Base-by-base conservation (phyloP, 2,113 vertebrate species). In the Strix uralensis region DNA sequence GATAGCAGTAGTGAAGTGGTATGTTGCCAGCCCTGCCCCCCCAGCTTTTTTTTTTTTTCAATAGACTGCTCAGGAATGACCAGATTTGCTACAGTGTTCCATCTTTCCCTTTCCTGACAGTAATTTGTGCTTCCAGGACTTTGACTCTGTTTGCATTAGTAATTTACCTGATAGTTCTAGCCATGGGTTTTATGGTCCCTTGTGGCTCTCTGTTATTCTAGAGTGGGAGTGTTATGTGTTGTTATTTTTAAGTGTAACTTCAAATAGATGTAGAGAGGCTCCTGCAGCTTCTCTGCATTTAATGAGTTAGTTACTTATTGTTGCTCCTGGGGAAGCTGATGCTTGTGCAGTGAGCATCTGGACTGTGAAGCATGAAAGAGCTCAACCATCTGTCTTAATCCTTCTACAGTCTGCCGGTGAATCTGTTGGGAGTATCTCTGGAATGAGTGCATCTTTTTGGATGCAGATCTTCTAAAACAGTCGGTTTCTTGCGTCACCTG, bases 321-420 rank as follows among this genome's bases (percentile, higher is more conserved):
- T 95, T 92, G 77, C 62, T 94, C 26, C 46, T 85, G 66, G 54
- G 46, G 54, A 85, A 80, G 49, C 73, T 92, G 88, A 21, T 92
- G 73, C 65, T 91, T 87, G 65, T 87, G 65, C 82, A 81, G 70
- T 61, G 70, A 96, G 81, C 89, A 91, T 94, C 73, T 94, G 91
- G 83, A 73, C 62, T 15, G 10, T 27, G 65, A 96, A 61, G 86
- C 73, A 44, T 25, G 86, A 69, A 88, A 63, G 75, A 92, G 57
- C 65, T 91, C 80, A 84, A 67, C 92, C 89, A 88, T 94, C 88
- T 94, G 74, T 87, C 81, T 88, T 91, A 86, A 59, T 86, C 90
- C 38, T 84, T 80, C 54, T 85, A 2, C 58, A 78, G 67, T 74
- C 69, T 94, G 86, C 63, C 70, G 72, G 34, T 84, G 88, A 81